phyloP scores from a whole-genome alignment of 2,797 vertebrate species.

The Cichlasoma orientale region DNA sequence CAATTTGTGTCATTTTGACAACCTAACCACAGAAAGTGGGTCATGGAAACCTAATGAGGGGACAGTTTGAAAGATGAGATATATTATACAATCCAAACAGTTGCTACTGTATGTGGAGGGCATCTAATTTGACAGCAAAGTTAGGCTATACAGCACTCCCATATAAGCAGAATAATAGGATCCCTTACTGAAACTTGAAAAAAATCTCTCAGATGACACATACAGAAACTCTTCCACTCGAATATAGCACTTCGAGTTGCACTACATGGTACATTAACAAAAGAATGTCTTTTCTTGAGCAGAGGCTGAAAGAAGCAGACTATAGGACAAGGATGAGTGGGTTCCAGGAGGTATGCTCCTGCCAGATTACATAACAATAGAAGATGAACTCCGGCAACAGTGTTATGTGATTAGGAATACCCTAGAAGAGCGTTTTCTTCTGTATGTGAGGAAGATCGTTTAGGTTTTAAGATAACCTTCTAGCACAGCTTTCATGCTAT shows the following conservation, averaged over 20 bases:
- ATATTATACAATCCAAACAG: slow-evolving; percentile 24
- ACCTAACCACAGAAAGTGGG: slow-evolving; percentile 33
- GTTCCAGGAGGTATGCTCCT: slow-evolving; percentile 37
- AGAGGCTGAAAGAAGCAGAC: slow-evolving; percentile 42
- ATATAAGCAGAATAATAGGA: background rate
- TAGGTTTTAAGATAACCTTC: slow-evolving; percentile 21
- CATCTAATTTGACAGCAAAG: slow-evolving; percentile 29
- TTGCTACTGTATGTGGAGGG: background rate
- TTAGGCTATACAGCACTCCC: slow-evolving; percentile 12
- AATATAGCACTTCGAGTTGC: slow-evolving; percentile 36
- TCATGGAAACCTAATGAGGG: slow-evolving; percentile 23
- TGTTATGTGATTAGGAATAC: slow-evolving; percentile 58
- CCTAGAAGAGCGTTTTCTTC: slow-evolving; percentile 47
- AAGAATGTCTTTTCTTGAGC: slow-evolving; percentile 43
- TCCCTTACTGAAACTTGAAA: slow-evolving; percentile 1
- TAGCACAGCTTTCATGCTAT: slow-evolving; percentile 7
- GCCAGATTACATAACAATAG: slow-evolving; percentile 72
- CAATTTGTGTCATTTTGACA: slow-evolving; percentile 36
- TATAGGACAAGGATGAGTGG: slow-evolving; percentile 47
- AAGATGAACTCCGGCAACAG: slow-evolving; percentile 58
- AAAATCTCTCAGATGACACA: slow-evolving; percentile 23
- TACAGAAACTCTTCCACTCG: slow-evolving; percentile 12
- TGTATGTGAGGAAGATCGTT: slow-evolving; percentile 14
- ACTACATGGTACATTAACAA: slow-evolving; percentile 48
- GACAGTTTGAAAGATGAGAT: slow-evolving; percentile 40